Conservation (phyloP, 2,797 vertebrate species). For the Cynodonichthys magdalenae region DNA sequence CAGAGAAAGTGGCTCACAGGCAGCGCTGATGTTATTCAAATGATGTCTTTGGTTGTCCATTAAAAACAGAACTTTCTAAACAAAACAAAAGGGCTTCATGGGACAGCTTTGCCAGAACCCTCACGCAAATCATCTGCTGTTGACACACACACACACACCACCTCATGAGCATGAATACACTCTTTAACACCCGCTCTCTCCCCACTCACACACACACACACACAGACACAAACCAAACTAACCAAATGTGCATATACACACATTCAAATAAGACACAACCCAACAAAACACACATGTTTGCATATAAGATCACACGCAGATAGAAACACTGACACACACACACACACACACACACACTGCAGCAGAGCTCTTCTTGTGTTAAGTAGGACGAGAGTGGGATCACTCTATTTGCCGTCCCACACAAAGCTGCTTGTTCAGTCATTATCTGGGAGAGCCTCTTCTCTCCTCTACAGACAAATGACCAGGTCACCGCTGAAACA, state of each 20-base stretch:
- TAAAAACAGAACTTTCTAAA: slow-evolving; percentile 68
- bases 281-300: slow-evolving; percentile 58
- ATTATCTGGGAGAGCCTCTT: slow-evolving; percentile 80
- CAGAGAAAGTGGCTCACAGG: slow-evolving; percentile 41
- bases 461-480: slow-evolving; percentile 73
- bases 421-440: slow-evolving; percentile 81
- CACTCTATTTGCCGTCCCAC: slow-evolving; percentile 75
- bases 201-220: slow-evolving; percentile 5
- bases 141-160: slow-evolving; percentile 64
- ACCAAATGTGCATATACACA: slow-evolving; percentile 57
- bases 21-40: slow-evolving; percentile 65
- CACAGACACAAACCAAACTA: slow-evolving; percentile 52
- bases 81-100: slow-evolving; percentile 68
- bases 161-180: slow-evolving; percentile 69
- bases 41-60: slow-evolving; percentile 62
- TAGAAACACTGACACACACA: slow-evolving; percentile 13
- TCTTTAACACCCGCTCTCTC: slow-evolving; percentile 53
- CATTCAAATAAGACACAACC: slow-evolving; percentile 63
- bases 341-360: slow-evolving; percentile 32
- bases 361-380: slow-evolving; percentile 60
- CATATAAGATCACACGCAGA: slow-evolving; percentile 46
- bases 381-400: slow-evolving; percentile 73
- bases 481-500: slow-evolving; percentile 75
- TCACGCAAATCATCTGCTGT: slow-evolving; percentile 74
- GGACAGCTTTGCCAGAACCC: slow-evolving; percentile 63